phyloP scores from a whole-genome alignment of 2,113 vertebrate genomes.

The Scalopus aquaticus region DNA sequence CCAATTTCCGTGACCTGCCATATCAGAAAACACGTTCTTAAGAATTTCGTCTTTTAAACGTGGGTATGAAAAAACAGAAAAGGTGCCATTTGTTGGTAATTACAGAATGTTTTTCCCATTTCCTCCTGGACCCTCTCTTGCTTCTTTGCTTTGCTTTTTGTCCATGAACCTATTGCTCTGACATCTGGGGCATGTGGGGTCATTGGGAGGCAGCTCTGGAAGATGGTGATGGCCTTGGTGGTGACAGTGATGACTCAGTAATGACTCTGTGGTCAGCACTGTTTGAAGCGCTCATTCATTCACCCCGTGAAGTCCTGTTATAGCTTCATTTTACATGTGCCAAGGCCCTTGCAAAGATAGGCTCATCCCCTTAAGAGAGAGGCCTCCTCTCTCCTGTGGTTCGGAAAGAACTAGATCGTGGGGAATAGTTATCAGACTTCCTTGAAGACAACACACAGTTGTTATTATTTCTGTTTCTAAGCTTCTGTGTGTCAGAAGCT shows the following conservation, averaged over 20 bases:
- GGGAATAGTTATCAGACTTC: neutral
- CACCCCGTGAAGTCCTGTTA: neutral
- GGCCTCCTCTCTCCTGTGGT: neutral
- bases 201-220: neutral
- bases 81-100: neutral
- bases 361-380: neutral
- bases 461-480: conserved; percentile 21
- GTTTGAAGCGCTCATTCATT: neutral
- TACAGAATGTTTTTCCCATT: neutral
- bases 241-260: neutral
- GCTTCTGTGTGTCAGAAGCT: conserved; percentile 9
- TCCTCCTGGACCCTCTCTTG: neutral
- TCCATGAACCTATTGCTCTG: neutral
- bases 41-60: neutral
- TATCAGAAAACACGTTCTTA: neutral
- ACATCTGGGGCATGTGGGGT: neutral
- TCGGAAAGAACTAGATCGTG: neutral
- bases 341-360: neutral
- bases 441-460: neutral
- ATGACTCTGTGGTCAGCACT: neutral
- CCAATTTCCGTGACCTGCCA: neutral
- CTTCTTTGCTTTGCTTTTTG: neutral
- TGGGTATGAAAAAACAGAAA: neutral
- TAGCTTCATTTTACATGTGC: neutral
- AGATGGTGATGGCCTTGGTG: neutral